Evolutionary conservation across 2,888 invertebrate genomes (phyloP), one percentile per base, ranked within the genome.

Genomic region (Eilema sororculum): DNA sequence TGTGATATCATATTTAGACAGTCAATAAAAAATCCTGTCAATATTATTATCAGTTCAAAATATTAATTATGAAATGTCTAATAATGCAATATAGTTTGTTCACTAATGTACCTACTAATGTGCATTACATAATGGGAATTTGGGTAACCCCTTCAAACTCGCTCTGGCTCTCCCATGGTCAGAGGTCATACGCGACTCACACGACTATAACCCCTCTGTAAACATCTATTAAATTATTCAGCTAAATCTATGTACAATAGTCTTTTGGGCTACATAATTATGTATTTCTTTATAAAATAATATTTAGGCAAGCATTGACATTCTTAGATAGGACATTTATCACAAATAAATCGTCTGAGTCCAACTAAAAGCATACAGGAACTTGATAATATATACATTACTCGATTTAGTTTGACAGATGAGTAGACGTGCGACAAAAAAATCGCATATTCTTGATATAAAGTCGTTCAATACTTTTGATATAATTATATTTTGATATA

Each of bases 171-270:
- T 4, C 46, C 46, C 46, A 46, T 46, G 6, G 6, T 62, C 28
- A 20, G n/a, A 22, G 12, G 22, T 68, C 46, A 28, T n/a, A 20
- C 37, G 13, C 57, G 52, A 61, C 57, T 60, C 16, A 58, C 28
- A 41, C 71, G 65, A 76, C 72, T 61, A 3, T 56, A 65, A 69
- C 79, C 69, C 73, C 67, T 72, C 12, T 13, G 22, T 46, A 69
- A 62, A 62, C 63, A 60, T 86, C 88, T 24, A 28, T 89, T 91
- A 90, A 90, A 90, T 89, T 91, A 93, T 90, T 74, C 88, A 85
- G 87, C 91, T 93, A 92, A 79, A 33, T 20, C 83, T 94, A 94
- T 94, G 80, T 94, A 94, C 95, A 95, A 93, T 93, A 94, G 90
- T 92, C 90, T 90, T 92, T 89, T 91, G 86, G 89, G 92, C 91